These are phyloP conservation scores for Tragulus kanchil DNA, from an alignment of 2,113 vertebrate species.

Conservation along the genomic window DNA sequence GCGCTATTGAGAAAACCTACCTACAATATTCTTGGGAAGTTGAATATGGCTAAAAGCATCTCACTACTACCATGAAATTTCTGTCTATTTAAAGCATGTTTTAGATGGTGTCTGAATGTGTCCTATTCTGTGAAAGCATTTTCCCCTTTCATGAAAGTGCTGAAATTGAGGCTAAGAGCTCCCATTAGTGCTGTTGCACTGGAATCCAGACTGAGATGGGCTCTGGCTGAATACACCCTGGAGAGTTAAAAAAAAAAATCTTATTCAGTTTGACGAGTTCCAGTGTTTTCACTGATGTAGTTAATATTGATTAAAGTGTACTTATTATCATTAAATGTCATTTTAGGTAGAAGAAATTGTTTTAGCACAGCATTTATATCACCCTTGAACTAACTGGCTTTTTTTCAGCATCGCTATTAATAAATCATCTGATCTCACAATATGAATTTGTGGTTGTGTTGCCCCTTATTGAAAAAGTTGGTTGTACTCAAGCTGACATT, in stretches of 20 bases:
- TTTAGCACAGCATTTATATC: conserved; percentile 38
- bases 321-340: conserved; percentile 44
- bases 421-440: conserved; percentile 50
- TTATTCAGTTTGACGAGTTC: conserved; percentile 42
- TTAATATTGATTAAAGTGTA: conserved; percentile 33
- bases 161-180: conserved; percentile 57
- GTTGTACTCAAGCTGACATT: not conserved
- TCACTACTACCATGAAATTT: conserved; percentile 2
- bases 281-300: not conserved
- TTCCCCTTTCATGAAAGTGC: conserved; percentile 41
- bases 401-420: conserved; percentile 46
- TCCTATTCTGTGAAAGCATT: conserved; percentile 52
- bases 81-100: not conserved
- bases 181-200: conserved; percentile 47
- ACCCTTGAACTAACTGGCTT: conserved; percentile 44
- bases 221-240: not conserved
- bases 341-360: conserved; percentile 30
- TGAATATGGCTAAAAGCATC: conserved; percentile 32
- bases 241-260: conserved; percentile 21
- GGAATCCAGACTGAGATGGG: conserved; percentile 26
- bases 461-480: conserved; percentile 27
- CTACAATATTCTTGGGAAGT: not conserved
- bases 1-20: not conserved
- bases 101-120: not conserved
- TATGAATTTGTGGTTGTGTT: conserved; percentile 12